phyloP scores from a whole-genome alignment of 2,113 vertebrate species.

The Coturnix japonica region DNA sequence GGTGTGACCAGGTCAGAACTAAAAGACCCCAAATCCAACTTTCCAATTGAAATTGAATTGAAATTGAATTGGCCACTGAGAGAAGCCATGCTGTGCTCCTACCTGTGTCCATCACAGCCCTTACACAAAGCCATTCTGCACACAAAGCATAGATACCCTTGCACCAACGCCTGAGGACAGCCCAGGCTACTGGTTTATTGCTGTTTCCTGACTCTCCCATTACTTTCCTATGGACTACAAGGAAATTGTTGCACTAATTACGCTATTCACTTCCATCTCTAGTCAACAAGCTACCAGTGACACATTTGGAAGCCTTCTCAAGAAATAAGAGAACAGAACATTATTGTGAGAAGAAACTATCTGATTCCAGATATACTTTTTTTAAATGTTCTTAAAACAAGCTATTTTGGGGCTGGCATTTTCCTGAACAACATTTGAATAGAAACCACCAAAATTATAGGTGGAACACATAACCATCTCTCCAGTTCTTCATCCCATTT shows the following conservation, averaged over 20 bases:
- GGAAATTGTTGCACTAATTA: background rate
- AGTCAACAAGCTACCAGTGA: background rate
- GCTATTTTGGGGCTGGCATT: background rate
- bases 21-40: background rate
- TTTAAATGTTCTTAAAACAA: background rate
- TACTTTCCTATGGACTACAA: background rate
- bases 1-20: background rate
- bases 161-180: background rate
- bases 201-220: background rate
- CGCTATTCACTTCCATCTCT: background rate
- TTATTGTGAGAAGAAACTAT: background rate
- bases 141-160: background rate
- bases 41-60: fast-evolving
- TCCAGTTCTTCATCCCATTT: background rate
- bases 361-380: background rate
- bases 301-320: background rate
- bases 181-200: background rate
- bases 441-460: background rate
- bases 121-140: background rate
- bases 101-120: background rate
- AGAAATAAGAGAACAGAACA: background rate
- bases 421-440: background rate
- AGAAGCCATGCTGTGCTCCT: background rate
- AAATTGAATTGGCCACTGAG: too few relatives aligned
- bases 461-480: background rate